Conservation (phyloP, 2,113 vertebrate genomes). For the Etheostoma cragini region DNA sequence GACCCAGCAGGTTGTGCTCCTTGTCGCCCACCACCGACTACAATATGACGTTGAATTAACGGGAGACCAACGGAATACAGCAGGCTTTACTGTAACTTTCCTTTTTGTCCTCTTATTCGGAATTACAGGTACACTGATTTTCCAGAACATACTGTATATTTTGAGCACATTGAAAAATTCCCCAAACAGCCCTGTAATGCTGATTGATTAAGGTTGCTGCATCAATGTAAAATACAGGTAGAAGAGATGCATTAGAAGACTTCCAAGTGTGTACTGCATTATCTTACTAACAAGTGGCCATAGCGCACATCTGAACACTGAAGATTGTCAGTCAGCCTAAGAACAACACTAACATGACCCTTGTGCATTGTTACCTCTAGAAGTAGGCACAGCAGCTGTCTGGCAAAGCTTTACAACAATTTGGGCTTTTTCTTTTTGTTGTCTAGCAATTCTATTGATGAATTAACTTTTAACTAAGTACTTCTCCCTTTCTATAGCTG, state of each 20-base stretch:
- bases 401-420: background rate
- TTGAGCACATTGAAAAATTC: conserved; percentile 41
- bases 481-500: background rate
- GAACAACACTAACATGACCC: background rate
- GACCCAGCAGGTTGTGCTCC: conserved; percentile 42
- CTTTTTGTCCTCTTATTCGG: background rate
- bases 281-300: conserved; percentile 45
- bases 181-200: conserved; percentile 4
- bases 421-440: background rate
- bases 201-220: conserved; percentile 65
- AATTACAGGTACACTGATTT: conserved; percentile 19
- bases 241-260: conserved; percentile 28
- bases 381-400: background rate
- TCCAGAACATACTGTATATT: conserved; percentile 18
- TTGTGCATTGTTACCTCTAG: conserved; percentile 43
- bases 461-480: background rate
- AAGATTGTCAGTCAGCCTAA: conserved; percentile 22
- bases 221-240: conserved; percentile 42
- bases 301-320: conserved; percentile 46
- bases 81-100: conserved; percentile 29
- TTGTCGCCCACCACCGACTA: conserved; percentile 16
- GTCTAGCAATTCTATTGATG: background rate
- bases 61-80: conserved; percentile 1
- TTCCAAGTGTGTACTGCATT: conserved; percentile 8
- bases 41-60: conserved; percentile 45